These are phyloP conservation scores for Hypotaenidia okinawae DNA, from an alignment of 2,797 vertebrate species.

Conservation along the genomic window DNA sequence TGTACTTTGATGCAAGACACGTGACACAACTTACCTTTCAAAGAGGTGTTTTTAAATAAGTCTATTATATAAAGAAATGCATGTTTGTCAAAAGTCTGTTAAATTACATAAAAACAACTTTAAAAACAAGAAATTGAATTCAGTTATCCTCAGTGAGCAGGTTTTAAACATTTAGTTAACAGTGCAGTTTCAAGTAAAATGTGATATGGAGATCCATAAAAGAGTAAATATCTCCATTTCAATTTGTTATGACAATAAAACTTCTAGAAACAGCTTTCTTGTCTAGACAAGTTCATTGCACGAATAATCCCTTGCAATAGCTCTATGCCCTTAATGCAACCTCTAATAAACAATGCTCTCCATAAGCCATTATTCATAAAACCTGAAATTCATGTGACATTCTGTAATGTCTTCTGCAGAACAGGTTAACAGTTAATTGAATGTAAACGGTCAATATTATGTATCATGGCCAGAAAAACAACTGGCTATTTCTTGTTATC, in stretches of 20 bases:
- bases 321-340: conserved; percentile 62
- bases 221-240: conserved; percentile 66
- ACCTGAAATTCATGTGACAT: conserved; percentile 74
- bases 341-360: conserved; percentile 66
- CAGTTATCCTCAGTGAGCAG: conserved; percentile 19
- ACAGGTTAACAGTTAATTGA: conserved; percentile 76
- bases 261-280: conserved; percentile 64
- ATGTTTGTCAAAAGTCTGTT: conserved; percentile 78
- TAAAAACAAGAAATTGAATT: conserved; percentile 76
- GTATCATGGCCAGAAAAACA: conserved; percentile 65
- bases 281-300: conserved; percentile 42
- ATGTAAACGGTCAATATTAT: conserved; percentile 65
- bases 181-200: conserved; percentile 69
- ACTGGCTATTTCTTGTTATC: conserved; percentile 50
- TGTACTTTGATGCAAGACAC: conserved; percentile 71
- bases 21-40: conserved; percentile 74
- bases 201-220: conserved; percentile 70
- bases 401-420: conserved; percentile 77
- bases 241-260: conserved; percentile 42
- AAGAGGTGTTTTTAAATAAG: conserved; percentile 73
- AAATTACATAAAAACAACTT: conserved; percentile 81
- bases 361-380: conserved; percentile 65
- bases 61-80: conserved; percentile 77
- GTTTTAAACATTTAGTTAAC: conserved; percentile 72
- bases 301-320: conserved; percentile 47